Conservation (phyloP, 2,797 vertebrate genomes). For the Buphagus erythrorhynchus region DNA sequence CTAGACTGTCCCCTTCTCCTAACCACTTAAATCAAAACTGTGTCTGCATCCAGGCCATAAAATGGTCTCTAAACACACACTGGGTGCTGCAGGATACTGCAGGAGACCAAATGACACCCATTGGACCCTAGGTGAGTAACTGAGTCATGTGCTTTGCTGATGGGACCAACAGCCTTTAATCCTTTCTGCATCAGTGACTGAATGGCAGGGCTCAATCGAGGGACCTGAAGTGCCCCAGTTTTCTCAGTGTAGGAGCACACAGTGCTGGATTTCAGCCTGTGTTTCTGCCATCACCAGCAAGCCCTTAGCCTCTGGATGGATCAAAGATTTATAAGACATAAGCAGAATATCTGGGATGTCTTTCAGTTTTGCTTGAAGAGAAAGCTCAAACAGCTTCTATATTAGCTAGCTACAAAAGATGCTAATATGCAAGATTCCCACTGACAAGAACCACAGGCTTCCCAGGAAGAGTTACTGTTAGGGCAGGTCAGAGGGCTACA, state of each 20-base stretch:
- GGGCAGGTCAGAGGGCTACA: not conserved
- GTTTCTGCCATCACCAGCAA: not conserved
- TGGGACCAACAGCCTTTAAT: not conserved
- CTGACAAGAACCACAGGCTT: not conserved
- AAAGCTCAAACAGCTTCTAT: not conserved
- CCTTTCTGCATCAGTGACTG: not conserved
- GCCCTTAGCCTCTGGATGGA: not conserved
- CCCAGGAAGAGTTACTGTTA: not conserved
- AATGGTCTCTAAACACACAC: not conserved
- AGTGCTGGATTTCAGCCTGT: not conserved
- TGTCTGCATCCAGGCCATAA: not conserved
- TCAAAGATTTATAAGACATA: not conserved
- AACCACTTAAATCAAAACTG: not conserved
- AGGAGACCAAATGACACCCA: not conserved
- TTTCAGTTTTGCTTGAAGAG: not conserved
- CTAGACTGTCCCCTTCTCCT: not conserved
- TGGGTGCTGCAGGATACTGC: not conserved
- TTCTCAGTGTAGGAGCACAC: rapidly evolving
- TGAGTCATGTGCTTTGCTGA: not conserved
- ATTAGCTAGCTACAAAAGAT: not conserved
- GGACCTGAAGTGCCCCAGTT: rapidly evolving
- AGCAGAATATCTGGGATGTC: not conserved
- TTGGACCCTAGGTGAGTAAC: not conserved
- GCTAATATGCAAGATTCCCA: not conserved
- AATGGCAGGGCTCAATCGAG: rapidly evolving